Evolutionary conservation across 2,113 vertebrate species (phyloP), one percentile per base, ranked within the genome.

Genomic region (Passer domesticus): DNA sequence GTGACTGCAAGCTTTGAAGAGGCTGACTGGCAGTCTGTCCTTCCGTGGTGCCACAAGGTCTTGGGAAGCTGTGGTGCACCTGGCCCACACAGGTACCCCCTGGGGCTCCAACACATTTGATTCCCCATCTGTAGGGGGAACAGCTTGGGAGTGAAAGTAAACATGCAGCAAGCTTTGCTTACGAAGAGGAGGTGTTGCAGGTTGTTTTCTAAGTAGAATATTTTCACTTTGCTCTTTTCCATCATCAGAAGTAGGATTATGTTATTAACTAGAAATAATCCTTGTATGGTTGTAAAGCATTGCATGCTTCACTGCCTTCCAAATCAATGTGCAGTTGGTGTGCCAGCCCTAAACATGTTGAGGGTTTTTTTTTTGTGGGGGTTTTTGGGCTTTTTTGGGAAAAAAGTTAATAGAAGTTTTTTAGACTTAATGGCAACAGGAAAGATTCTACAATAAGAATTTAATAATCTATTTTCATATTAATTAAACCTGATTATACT

Each of bases 41-140:
- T 69, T 4, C 14, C 0, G 0, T 1, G 3, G 4, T 44, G 67
- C 33, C 28, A 30, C 15, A 21, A 27, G 23, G 25, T n/a, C 37
- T 50, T 3, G 0, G 47, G 68, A 53, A 81, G 59, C 79, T 44
- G 44, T 39, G 43, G 16, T 35, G 33, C 15, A 16, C 13, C 17
- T 62, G 49, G 37, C 59, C 35, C 2, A 1, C 58, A 27, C n/a
- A 73, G 37, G 11, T 25, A 4, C 44, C 5, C 5, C 35, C 7
- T 0, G 0, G 33, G 59, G 39, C 77, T 75, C 56, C 41, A 43
- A 15, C 0, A 2, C 0, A 0, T 68, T 64, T 78, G 20, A 20
- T 37, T 50, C 49, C 62, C 30, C 37, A 24, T 46, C 50, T 81
- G 30, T 39, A 83, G 33, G 18, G 18, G 52, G 7, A 85, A 28